These are phyloP conservation scores for Octopus bimaculoides DNA, from an alignment of 1,140 invertebrate species.

Conservation along the genomic window DNA sequence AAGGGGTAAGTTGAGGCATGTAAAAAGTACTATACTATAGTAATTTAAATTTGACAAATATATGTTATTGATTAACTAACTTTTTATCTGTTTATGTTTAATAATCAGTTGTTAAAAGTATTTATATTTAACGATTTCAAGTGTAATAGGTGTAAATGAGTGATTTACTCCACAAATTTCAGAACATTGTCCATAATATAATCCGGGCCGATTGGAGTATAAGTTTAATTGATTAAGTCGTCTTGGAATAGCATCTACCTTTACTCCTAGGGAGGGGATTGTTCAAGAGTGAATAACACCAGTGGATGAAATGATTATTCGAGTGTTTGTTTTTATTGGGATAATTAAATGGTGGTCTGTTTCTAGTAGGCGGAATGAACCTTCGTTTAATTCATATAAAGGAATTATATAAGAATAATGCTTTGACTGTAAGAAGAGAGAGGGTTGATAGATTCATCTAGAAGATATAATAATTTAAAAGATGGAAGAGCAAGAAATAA, in stretches of 20 bases:
- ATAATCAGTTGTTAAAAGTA: slow-evolving; percentile 32
- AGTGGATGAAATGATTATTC: slow-evolving; percentile 62
- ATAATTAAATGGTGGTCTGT: slow-evolving; percentile 66
- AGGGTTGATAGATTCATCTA: slow-evolving; percentile 64
- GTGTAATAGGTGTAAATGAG: slow-evolving; percentile 73
- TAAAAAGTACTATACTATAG: neutral
- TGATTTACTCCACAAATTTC: slow-evolving; percentile 78
- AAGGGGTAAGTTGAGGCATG: neutral
- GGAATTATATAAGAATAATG: slow-evolving; percentile 68
- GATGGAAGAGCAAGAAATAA: slow-evolving; percentile 67
- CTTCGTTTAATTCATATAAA: slow-evolving; percentile 48
- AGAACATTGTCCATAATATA: slow-evolving; percentile 72
- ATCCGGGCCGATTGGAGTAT: slow-evolving; percentile 62
- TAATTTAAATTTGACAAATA: neutral
- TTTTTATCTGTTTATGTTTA: slow-evolving; percentile 29
- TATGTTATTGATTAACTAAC: slow-evolving; percentile 60
- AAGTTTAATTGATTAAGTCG: slow-evolving; percentile 68
- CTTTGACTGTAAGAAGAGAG: slow-evolving; percentile 64
- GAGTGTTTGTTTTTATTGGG: slow-evolving; percentile 61
- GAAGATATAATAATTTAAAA: slow-evolving; percentile 63
- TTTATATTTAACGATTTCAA: slow-evolving; percentile 55
- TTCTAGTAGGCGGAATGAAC: slow-evolving; percentile 64
- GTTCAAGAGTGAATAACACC: slow-evolving; percentile 73
- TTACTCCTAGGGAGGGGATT: slow-evolving; percentile 65
- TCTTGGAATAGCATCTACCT: slow-evolving; percentile 68